Base-by-base conservation (phyloP, 2,113 vertebrate genomes). In the Proteles cristata region DNA sequence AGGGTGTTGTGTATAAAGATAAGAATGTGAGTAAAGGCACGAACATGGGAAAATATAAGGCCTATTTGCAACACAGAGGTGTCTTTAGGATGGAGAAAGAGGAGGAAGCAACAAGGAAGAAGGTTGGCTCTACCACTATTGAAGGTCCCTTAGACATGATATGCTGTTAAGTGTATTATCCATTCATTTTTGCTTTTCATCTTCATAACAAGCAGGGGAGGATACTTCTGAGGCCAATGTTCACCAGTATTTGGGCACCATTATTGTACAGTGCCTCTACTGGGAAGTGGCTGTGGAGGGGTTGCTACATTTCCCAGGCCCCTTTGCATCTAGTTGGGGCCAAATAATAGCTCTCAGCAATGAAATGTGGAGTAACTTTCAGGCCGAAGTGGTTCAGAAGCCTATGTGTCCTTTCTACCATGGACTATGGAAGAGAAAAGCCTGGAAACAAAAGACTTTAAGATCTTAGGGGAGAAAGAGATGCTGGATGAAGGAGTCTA, bases 191-290 rank as follows among this genome's bases (percentile, higher is more conserved):
- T 21, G 31, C 2, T 12, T 45, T 66, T 74, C 28, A 31, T 66
- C 12, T 33, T 79, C 1, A 15, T 2, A 48, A 2, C 16, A 69
- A 65, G 50, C 53, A 65, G 28, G 65, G 17, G 0, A n/a, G 33
- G 43, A 68, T 50, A 48, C 35, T 45, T 65, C 5, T 26, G 61
- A 84, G 71, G 33, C 14, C 4, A 2, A 33, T 63, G 28, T 33
- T 69, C 39, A 12, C 10, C 43, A 11, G 4, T 0, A 50, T 53
- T 66, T 11, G 0, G 28, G 35, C 11, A 2, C 8, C 12, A 17
- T 71, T 61, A n/a, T 1, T 5, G 7, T 17, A 2, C 21, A 76
- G 61, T 1, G 11, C 69, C 71, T 90, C 85, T 65, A 1, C 33
- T 25, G 5, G 23, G 65, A 55, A 45, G 76, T 31, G 21, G 35